Percentiles rank a stretch among this genome's conserved stretches.
phyloP scores from a whole-genome alignment of 1,140 invertebrate genomes.

The Temnothorax longispinosus region DNA sequence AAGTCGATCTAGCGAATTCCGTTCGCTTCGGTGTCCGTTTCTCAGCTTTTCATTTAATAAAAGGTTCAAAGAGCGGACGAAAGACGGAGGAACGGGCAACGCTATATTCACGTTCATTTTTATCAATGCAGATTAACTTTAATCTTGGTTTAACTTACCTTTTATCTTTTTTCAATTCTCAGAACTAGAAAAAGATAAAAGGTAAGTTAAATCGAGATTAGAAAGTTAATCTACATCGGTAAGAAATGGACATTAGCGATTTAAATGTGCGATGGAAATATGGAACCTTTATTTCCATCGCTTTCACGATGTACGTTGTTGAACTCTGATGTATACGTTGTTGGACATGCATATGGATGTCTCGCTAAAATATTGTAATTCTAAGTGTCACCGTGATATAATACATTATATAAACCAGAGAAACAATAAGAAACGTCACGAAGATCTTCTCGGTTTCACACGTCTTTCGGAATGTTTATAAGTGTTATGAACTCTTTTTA shows the following conservation, averaged over 20 bases:
- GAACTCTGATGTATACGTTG: constrained; percentile 43
- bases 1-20: constrained; percentile 2
- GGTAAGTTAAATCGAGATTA: too few species aligned
- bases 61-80: not conserved
- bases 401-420: not conserved
- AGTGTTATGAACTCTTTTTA: not conserved
- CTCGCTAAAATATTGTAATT: constrained; percentile 36
- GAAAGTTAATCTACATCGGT: too few species aligned
- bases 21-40: constrained; percentile 18
- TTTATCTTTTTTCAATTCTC: too few species aligned
- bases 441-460: constrained; percentile 5
- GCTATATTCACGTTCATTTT: not conserved
- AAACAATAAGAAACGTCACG: constrained; percentile 6
- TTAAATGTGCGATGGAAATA: not conserved
- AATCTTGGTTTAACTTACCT: too few species aligned
- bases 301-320: constrained; percentile 52
- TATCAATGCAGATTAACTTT: too few species aligned
- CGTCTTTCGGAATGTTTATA: constrained; percentile 10
- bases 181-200: too few species aligned
- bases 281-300: constrained; percentile 23
- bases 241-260: not conserved
- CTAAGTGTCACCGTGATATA: constrained; percentile 36
- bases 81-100: not conserved
- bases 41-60: not conserved
- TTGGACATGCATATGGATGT: constrained; percentile 42